These are phyloP conservation scores for Arvicola amphibius DNA, from an alignment of 2,797 vertebrate species.

Conservation along the genomic window DNA sequence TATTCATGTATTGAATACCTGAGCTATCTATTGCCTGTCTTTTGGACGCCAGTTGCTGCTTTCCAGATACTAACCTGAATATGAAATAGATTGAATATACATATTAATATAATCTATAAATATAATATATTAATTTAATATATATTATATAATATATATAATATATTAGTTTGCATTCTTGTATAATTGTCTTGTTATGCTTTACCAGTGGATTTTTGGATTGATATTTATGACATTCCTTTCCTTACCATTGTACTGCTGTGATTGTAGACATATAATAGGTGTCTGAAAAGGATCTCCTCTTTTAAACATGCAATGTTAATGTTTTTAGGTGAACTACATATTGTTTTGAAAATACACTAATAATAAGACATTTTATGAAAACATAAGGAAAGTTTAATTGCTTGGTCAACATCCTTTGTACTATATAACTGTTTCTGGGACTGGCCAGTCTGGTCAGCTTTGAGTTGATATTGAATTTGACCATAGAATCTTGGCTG, in stretches of 20 bases:
- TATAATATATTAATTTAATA: background rate
- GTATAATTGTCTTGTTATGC: conserved; percentile 6
- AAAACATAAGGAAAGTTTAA: background rate
- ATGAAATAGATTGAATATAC: background rate
- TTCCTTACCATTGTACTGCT: background rate
- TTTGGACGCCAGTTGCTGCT: background rate
- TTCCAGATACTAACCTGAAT: background rate
- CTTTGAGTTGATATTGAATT: conserved; percentile 43
- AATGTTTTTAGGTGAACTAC: background rate
- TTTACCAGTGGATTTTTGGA: background rate
- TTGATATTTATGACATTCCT: background rate
- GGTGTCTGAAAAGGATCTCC: background rate
- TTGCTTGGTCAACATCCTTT: background rate
- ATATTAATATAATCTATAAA: background rate
- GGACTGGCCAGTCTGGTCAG: background rate
- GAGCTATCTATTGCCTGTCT: background rate
- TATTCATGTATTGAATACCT: conserved; percentile 17
- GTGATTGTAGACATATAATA: background rate
- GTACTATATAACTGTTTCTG: background rate
- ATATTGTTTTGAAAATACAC: conserved; percentile 4
- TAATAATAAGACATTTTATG: background rate
- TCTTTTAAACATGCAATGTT: background rate
- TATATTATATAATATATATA: background rate
- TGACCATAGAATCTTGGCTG: background rate
- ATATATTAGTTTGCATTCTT: background rate